Evolutionary conservation across 2,888 invertebrate species (phyloP).

Genomic region (Cynaeus angustus): DNA sequence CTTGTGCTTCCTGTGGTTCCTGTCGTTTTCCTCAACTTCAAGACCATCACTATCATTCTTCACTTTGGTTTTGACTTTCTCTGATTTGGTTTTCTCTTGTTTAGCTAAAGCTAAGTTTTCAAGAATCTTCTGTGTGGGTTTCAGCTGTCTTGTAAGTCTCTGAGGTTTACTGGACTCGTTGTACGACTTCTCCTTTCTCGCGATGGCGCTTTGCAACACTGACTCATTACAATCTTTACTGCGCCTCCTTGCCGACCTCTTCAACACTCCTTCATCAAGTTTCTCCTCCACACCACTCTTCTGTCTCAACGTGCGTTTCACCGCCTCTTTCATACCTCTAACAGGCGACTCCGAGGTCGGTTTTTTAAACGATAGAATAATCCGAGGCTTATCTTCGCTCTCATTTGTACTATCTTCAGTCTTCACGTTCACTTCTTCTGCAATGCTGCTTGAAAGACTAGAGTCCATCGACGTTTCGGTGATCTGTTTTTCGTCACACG

Average conservation of each 20-base stretch:
- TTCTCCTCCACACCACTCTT: constrained; percentile 59
- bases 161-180: constrained; percentile 73
- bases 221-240: constrained; percentile 78
- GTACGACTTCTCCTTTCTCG: constrained; percentile 82
- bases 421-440: constrained; percentile 48
- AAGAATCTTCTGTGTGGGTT: constrained; percentile 80
- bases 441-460: constrained; percentile 29
- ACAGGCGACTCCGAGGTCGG: constrained; percentile 58
- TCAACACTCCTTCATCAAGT: constrained; percentile 70
- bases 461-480: constrained; percentile 16
- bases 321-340: constrained; percentile 65
- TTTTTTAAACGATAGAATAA: constrained; percentile 56
- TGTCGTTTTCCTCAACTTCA: constrained; percentile 45
- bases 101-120: constrained; percentile 76
- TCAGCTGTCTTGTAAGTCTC: constrained; percentile 76
- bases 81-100: constrained; percentile 55
- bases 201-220: constrained; percentile 81
- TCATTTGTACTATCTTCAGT: constrained; percentile 47
- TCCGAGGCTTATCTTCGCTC: constrained; percentile 49
- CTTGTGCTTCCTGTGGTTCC: constrained; percentile 50
- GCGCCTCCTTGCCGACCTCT: constrained; percentile 78
- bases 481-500: constrained; percentile 20
- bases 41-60: constrained; percentile 49
- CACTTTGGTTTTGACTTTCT: constrained; percentile 29
- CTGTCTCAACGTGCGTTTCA: constrained; percentile 69